Evolutionary conservation across 2,113 vertebrate species (phyloP), one percentile per base, ranked within the genome.

Genomic region (Perccottus glenii): DNA sequence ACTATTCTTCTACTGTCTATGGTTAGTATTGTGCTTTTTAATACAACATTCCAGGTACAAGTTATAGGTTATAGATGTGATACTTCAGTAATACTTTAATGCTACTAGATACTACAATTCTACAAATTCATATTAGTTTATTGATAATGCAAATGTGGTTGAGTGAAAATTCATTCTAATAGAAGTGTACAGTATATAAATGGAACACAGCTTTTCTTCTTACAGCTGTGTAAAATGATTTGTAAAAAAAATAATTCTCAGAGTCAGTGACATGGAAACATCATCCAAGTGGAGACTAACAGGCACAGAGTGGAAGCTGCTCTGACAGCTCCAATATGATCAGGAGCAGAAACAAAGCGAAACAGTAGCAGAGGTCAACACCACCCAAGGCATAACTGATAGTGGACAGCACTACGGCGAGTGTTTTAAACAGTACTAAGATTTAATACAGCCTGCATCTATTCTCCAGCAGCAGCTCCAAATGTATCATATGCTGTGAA

Each of bases 311-410:
- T 42, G 10, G 46, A 64, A 35, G 12, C 33, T 16, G 44, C 73
- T 77, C 63, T 77, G 53, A 70, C 73, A 60, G 60, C 47, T 67
- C 33, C 45, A 71, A 58, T 72, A 55, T 9, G 68, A 75, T 74
- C 42, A 43, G 58, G 57, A 53, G 64, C 73, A 67, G 36, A 80
- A 53, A 70, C 58, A 64, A 62, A 62, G 48, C 45, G 16, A 33
- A 56, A 63, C 52, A 75, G 49, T 67, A 66, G 72, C 48, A 78
- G 55, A 85, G 64, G 67, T 77, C 66, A 83, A 50, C 5, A 11
- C n/a, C 60, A 72, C 49, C 15, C 27, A 19, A 32, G n/a, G 19
- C 19, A 51, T 1, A 1, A 46, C 11, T 46, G 44, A 46, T 46
- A 12, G 9, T 46, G 44, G 44, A 47, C 42, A 60, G 46, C 11